Base-by-base conservation (phyloP, 2,797 vertebrate genomes). In the Alca torda region DNA sequence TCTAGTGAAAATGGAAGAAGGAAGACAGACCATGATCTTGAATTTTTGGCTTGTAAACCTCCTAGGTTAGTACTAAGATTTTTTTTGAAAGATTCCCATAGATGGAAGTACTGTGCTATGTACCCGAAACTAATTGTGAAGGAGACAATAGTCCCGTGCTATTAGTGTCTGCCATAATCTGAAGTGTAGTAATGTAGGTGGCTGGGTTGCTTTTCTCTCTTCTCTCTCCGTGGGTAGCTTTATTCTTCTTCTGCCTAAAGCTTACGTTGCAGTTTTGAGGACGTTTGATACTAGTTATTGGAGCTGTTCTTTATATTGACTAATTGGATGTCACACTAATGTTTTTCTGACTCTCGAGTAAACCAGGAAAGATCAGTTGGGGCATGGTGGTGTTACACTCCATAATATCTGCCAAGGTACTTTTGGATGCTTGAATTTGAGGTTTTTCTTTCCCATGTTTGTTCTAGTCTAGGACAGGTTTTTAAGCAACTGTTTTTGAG, bases 231-330 rank as follows among this genome's bases (percentile, higher is more conserved):
- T 94, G 84, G 74, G 84, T 95, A 89, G 95, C 94, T 97, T 79
- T 90, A 69, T 97, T 97, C 90, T 98, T 96, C 96, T 94, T 97
- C 97, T 98, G 96, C 96, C 97, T 98, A 96, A 97, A 97, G 96
- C 90, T 95, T 95, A 76, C 9, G 25, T 96, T 98, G 96, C 85
- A 53, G 82, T 93, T 95, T 94, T 81, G 87, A 97, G 94, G 89
- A 87, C 60, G 94, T 97, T 91, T 95, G 76, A 92, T 96, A 92
- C 35, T 89, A 90, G 95, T 81, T 96, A 79, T 75, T 93, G 82
- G 96, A 96, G 87, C 96, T 91, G 77, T 93, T 97, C 94, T 96
- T 92, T 91, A 51, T 84, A 77, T 93, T 89, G 85, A 94, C 39
- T 86, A 76, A 95, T 96, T 96, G 93, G 96, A 91, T 97, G 94